phyloP scores from a whole-genome alignment of 2,113 vertebrate genomes.

The Gallinago media region DNA sequence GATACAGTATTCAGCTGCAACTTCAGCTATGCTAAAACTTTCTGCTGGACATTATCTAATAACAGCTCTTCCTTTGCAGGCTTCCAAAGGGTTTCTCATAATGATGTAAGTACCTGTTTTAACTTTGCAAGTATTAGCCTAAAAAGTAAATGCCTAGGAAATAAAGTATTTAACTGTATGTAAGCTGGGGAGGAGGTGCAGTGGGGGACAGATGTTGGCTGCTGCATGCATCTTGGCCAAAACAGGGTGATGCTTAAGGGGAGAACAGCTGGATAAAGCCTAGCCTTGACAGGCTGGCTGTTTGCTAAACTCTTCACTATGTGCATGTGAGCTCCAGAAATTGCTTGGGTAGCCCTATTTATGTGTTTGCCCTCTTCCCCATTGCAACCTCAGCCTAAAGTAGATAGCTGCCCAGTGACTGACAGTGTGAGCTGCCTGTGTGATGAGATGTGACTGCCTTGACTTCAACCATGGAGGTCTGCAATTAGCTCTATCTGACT shows the following conservation, averaged over 20 bases:
- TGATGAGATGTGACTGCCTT: constrained; percentile 79
- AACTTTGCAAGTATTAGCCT: background rate
- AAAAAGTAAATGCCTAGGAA: background rate
- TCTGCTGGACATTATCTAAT: background rate
- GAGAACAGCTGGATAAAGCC: background rate
- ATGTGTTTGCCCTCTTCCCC: background rate
- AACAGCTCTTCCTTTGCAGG: background rate
- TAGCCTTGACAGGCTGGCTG: background rate
- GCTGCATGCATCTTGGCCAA: background rate
- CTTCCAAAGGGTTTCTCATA: background rate
- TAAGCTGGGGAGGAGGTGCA: background rate
- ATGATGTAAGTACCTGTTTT: background rate
- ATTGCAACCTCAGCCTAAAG: background rate
- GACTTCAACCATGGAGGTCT: constrained; percentile 77
- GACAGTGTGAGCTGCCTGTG: constrained; percentile 28
- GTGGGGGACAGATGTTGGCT: background rate
- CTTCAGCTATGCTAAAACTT: fast-evolving
- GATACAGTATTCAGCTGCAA: constrained; percentile 59
- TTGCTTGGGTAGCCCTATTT: fast-evolving
- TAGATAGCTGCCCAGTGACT: background rate
- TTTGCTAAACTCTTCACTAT: fast-evolving
- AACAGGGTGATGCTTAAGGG: background rate
- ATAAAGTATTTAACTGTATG: background rate
- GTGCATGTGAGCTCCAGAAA: background rate
- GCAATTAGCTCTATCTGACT: constrained; percentile 86